These are phyloP conservation scores for Ceratosolen solmsi DNA, from an alignment of 1,140 invertebrate species.

Conservation along the genomic window DNA sequence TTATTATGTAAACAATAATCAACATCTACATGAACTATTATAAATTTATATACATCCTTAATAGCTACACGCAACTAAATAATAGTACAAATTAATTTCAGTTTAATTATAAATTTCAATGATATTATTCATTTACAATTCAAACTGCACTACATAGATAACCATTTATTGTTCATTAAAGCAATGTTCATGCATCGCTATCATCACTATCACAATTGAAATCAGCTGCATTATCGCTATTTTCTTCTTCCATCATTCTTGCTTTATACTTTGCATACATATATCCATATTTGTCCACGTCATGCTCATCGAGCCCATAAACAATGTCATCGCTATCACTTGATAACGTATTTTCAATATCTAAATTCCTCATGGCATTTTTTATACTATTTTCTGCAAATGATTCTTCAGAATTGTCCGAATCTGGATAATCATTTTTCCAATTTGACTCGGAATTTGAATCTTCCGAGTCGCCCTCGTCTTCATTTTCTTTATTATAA, in stretches of 20 bases:
- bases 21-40: neutral
- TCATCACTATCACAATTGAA: conserved; percentile 48
- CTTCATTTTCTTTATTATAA: conserved; percentile 54
- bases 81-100: no score
- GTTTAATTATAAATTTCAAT: no score
- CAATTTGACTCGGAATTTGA: conserved; percentile 75
- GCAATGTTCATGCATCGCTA: conserved; percentile 34
- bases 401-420: conserved; percentile 65
- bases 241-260: conserved; percentile 62
- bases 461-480: conserved; percentile 68
- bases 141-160: no score
- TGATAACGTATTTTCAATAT: conserved; percentile 52
- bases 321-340: conserved; percentile 70
- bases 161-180: neutral
- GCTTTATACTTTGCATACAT: conserved; percentile 76
- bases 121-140: no score
- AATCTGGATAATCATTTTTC: conserved; percentile 75
- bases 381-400: conserved; percentile 63
- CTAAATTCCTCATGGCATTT: conserved; percentile 60
- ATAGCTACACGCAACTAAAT: no score
- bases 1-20: conserved; percentile 13
- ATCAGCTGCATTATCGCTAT: conserved; percentile 47
- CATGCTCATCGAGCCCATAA: conserved; percentile 71
- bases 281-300: conserved; percentile 73
- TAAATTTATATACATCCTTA: neutral